Evolutionary conservation across 2,797 vertebrate genomes (phyloP), one percentile per base, ranked within the genome.

Genomic region (Chiroxiphia lanceolata): DNA sequence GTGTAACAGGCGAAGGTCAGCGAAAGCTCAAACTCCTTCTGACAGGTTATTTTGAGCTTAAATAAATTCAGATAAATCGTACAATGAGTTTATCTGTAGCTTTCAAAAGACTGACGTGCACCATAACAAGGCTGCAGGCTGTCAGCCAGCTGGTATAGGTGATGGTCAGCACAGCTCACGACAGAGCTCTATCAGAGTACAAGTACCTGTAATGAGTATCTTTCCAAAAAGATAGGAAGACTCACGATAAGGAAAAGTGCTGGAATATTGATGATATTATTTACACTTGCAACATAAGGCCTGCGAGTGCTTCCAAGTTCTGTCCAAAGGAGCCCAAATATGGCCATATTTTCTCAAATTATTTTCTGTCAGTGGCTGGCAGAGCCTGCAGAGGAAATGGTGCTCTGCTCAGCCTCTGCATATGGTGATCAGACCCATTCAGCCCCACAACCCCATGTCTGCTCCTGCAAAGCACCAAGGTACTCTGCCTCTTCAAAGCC

Each of bases 21-120:
- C 21, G 26, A 82, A 93, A 96, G 70, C 38, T 94, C 88, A 80
- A 50, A 88, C 48, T 83, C 77, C 19, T 75, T 68, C 44, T 86
- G 89, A 54, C 69, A 60, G 51, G 33, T 70, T 89, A 89, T 92
- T 94, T 53, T 84, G 68, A 59, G 40, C 87, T 93, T 82, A 80
- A 83, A 64, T 77, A 91, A 89, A 91, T 93, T 91, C 61, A 95
- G 91, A 81, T 87, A 92, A 87, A 81, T 87, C 6, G 10, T 47
- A 56, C 48, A 72, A 36, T 56, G n/a, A 61, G 71, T 87, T 92
- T 90, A 87, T 88, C 72, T 83, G 68, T 20, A 87, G 61, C 74
- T 95, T 91, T 94, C 74, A 64, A 74, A 88, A 82, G 63, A 45
- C 59, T 87, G 80, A 67, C 3, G 2, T 38, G 33, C 26, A 63